Conservation (phyloP, 92 coral and sea anemone species). For the Paragorgia papillata region DNA sequence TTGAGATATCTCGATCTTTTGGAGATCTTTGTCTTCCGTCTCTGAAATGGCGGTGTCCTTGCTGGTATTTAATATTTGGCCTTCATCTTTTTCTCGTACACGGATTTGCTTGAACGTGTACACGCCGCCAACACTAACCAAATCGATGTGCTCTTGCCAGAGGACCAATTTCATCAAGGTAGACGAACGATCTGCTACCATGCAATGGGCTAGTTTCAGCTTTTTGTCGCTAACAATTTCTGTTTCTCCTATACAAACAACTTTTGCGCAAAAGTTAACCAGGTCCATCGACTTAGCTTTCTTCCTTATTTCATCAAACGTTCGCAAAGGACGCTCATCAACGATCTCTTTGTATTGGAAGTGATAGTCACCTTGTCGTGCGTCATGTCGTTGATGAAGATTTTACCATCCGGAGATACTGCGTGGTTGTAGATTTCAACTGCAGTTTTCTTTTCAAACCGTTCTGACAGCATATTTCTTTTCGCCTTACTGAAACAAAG, state of each 20-base stretch:
- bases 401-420: too few species aligned
- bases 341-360: slow-evolving; percentile 45
- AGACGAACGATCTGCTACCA: too few species aligned
- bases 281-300: too few species aligned
- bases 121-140: slow-evolving; percentile 41
- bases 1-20: not conserved
- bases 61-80: slow-evolving; percentile 38
- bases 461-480: slow-evolving; percentile 36
- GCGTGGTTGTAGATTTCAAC: slow-evolving; percentile 30
- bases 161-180: slow-evolving; percentile 34
- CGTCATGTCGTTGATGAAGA: slow-evolving; percentile 55
- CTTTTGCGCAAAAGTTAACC: too few species aligned
- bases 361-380: slow-evolving; percentile 35
- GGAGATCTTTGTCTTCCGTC: not conserved
- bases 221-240: too few species aligned
- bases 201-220: too few species aligned
- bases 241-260: too few species aligned
- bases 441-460: slow-evolving; percentile 46
- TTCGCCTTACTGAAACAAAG: slow-evolving; percentile 44
- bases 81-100: slow-evolving; percentile 39
- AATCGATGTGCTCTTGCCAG: slow-evolving; percentile 50
- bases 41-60: slow-evolving; percentile 34
- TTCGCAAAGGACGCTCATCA: not conserved
- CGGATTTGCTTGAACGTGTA: slow-evolving; percentile 35
- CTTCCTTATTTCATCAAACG: slow-evolving; percentile 16